phyloP scores from a whole-genome alignment of 2,797 vertebrate species.

The Enteromius anoplus region DNA sequence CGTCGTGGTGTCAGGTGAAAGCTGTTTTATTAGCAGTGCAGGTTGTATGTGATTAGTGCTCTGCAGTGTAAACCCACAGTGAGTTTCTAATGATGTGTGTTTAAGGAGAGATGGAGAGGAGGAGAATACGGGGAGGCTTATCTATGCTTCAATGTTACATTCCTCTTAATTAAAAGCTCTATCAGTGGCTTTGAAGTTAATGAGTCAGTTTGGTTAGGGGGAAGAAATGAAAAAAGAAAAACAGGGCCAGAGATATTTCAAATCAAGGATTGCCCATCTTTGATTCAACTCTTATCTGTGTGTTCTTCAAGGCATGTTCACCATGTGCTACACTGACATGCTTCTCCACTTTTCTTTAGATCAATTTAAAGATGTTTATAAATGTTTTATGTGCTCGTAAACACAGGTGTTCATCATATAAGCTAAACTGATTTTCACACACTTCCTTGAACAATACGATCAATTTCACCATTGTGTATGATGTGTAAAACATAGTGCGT shows the following conservation, averaged over 20 bases:
- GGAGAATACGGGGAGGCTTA: conserved; percentile 69
- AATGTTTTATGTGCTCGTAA: neutral
- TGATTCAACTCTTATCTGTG: conserved; percentile 60
- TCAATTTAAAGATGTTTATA: neutral
- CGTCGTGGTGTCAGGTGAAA: conserved; percentile 7
- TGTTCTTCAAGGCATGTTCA: neutral
- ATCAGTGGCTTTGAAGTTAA: conserved; percentile 97
- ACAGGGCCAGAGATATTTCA: conserved; percentile 67
- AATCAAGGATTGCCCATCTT: conserved; percentile 66
- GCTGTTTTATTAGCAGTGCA: conserved; percentile 37
- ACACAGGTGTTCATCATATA: neutral
- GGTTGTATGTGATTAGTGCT: conserved; percentile 26
- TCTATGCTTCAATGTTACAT: conserved; percentile 80
- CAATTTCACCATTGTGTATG: neutral
- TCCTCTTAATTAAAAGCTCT: conserved; percentile 96
- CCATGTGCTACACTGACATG: neutral
- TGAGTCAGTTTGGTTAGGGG: conserved; percentile 86
- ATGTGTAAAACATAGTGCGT: neutral
- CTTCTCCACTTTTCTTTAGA: neutral
- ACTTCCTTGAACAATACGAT: neutral
- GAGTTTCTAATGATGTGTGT: conserved; percentile 38
- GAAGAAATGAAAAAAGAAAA: conserved; percentile 58
- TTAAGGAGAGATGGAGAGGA: conserved; percentile 32
- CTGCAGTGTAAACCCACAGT: conserved; percentile 18
- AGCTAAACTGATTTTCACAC: neutral